Percentiles rank a stretch among this genome's conserved stretches.
These are phyloP conservation scores for Telenomus remus DNA, from an alignment of 1,140 invertebrate genomes.

Conservation along the genomic window DNA sequence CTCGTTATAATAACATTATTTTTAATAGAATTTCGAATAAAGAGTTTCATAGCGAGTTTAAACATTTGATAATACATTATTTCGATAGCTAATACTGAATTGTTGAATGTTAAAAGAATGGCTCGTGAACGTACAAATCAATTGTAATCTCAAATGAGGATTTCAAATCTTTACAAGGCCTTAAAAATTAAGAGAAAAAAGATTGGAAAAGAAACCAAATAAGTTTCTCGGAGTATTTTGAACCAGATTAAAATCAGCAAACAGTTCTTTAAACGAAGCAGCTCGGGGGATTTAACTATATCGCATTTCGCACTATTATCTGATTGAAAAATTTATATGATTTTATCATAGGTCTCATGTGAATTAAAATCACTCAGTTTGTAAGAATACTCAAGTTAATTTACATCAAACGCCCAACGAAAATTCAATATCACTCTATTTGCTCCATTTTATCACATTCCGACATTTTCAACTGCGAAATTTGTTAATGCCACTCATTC, in stretches of 20 bases:
- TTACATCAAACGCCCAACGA: constrained; percentile 4
- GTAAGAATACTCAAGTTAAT: constrained; percentile 21
- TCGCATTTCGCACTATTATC: constrained; percentile 43
- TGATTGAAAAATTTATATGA: constrained; percentile 45
- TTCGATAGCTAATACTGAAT: too few relatives aligned
- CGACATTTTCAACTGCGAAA: too few relatives aligned
- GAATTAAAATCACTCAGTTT: constrained; percentile 40
- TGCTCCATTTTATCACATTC: too few relatives aligned
- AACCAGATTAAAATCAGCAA: constrained; percentile 49
- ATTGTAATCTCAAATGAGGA: constrained; percentile 17
- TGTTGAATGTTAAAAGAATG: neutral
- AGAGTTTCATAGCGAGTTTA: too few relatives aligned
- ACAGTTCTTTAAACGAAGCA: constrained; percentile 40
- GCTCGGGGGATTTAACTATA: constrained; percentile 34
- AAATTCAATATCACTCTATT: too few relatives aligned
- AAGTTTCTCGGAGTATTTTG: constrained; percentile 48
- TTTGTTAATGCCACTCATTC: too few relatives aligned
- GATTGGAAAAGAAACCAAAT: constrained; percentile 27
- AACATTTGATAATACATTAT: too few relatives aligned
- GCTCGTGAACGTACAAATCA: constrained; percentile 5
- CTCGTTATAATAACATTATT: too few relatives aligned
- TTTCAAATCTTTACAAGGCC: neutral
- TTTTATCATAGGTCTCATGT: constrained; percentile 48
- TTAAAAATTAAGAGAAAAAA: constrained; percentile 33
- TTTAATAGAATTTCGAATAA: too few relatives aligned